Percentiles rank a stretch among this genome's conserved stretches.
Evolutionary conservation across 2,797 vertebrate species (phyloP).

Genomic region (Perdix hodgsoniae): DNA sequence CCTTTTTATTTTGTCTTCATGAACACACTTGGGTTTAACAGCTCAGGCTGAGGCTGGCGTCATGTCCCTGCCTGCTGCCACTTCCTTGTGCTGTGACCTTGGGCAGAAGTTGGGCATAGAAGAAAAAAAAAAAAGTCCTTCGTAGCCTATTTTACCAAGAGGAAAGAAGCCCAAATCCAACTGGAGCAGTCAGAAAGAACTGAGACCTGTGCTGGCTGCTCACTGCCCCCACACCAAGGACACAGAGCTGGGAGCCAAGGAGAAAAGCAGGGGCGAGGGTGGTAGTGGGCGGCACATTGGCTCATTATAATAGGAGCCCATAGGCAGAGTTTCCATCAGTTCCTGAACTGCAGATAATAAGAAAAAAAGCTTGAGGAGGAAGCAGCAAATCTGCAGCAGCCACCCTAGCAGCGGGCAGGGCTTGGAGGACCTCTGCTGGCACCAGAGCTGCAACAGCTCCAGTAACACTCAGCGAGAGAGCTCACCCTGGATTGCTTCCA

Average conservation of each 20-base stretch:
- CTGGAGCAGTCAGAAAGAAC: background rate
- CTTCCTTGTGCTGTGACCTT: background rate
- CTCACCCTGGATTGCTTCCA: background rate
- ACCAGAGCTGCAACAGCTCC: background rate
- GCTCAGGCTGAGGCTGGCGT: background rate
- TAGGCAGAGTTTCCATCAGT: background rate
- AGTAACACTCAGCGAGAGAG: background rate
- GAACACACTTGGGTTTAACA: background rate
- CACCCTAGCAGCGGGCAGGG: rapidly evolving
- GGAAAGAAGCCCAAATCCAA: background rate
- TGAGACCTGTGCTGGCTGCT: background rate
- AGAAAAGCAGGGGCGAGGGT: background rate
- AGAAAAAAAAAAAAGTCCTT: background rate
- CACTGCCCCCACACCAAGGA: rapidly evolving
- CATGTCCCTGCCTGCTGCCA: rapidly evolving
- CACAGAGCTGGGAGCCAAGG: background rate
- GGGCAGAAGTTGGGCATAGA: background rate
- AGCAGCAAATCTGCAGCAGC: background rate
- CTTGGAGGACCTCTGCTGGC: slow-evolving; percentile 63
- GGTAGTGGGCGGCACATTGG: rapidly evolving
- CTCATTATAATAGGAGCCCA: rapidly evolving
- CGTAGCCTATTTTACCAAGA: background rate
- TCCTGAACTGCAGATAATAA: background rate
- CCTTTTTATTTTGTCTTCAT: rapidly evolving
- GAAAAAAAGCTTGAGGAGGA: background rate